Conservation (phyloP, 1,140 invertebrate genomes). For the Geopemphigus sp. region DNA sequence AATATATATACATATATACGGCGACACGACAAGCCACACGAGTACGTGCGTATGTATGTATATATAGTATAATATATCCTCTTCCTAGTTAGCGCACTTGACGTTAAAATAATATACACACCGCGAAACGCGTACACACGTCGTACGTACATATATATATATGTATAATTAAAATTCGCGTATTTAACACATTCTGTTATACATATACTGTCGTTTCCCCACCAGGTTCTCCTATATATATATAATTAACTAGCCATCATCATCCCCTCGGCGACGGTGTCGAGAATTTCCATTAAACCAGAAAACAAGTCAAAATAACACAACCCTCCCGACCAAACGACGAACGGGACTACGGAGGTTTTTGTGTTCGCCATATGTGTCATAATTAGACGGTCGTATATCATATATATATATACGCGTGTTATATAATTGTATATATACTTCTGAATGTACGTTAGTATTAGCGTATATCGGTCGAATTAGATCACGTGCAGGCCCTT, state of each 20-base stretch:
- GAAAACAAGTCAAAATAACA: slow-evolving; percentile 39
- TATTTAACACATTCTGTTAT: slow-evolving; percentile 15
- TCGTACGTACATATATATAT: no score
- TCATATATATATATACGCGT: slow-evolving; percentile 9
- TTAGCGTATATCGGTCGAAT: background rate
- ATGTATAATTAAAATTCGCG: slow-evolving; percentile 15
- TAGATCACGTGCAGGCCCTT: slow-evolving; percentile 21
- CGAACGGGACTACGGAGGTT: background rate
- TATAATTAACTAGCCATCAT: slow-evolving; percentile 45
- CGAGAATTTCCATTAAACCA: slow-evolving; percentile 38
- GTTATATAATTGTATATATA: background rate
- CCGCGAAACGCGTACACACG: background rate
- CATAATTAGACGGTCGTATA: slow-evolving; percentile 44
- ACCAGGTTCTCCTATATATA: background rate
- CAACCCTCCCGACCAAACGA: background rate
- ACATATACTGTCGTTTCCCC: background rate
- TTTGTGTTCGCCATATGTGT: slow-evolving; percentile 22
- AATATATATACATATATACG: no score
- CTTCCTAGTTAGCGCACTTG: background rate
- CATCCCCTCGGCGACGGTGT: background rate
- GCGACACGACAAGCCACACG: no score
- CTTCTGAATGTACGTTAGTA: background rate
- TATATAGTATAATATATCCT: background rate
- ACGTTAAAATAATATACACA: background rate
- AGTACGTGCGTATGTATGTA: background rate